These are phyloP conservation scores for Spongia lamella DNA, from an alignment of 37 sponge, comb jelly and placozoan genomes.

Conservation along the genomic window DNA sequence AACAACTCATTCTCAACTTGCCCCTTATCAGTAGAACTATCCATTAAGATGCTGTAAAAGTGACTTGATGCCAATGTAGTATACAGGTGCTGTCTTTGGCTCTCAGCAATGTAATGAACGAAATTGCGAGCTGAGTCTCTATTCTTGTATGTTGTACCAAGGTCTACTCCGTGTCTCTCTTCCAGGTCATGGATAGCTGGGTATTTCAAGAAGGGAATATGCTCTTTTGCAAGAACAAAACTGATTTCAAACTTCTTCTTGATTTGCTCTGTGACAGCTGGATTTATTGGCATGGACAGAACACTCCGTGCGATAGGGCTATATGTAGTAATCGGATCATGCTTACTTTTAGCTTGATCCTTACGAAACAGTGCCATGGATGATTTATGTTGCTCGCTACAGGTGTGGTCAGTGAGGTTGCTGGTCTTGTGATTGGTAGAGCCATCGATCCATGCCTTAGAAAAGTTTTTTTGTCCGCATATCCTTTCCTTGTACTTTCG, in stretches of 20 bases:
- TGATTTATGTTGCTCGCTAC: constrained; percentile 37
- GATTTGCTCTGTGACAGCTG: constrained; percentile 3
- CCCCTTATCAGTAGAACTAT: constrained; percentile 48
- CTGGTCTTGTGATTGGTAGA: constrained; percentile 65
- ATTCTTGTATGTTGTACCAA: constrained; percentile 48
- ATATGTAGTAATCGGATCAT: constrained; percentile 8
- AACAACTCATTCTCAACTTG: constrained; percentile 59
- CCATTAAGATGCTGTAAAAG: no score
- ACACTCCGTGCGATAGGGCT: constrained; percentile 42
- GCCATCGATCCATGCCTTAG: constrained; percentile 51
- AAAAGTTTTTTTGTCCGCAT: constrained; percentile 44
- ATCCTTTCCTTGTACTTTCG: constrained; percentile 29
- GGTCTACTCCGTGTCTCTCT: constrained; percentile 52
- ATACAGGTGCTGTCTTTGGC: constrained; percentile 14
- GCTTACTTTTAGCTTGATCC: constrained; percentile 30
- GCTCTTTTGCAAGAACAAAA: constrained; percentile 30
- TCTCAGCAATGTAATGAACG: constrained; percentile 43
- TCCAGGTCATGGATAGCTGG: constrained; percentile 35
- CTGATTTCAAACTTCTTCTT: constrained; percentile 38
- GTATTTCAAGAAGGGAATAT: constrained; percentile 46
- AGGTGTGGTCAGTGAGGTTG: constrained; percentile 57
- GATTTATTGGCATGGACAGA: constrained; percentile 22
- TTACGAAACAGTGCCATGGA: constrained; percentile 20
- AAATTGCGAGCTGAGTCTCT: constrained; percentile 31
- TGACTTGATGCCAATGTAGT: constrained; percentile 1